A percentile compares a stretch with the other conserved stretches of the same genome.
These are phyloP conservation scores for Leptarthrus brevirostris DNA, from an alignment of 2,888 invertebrate genomes.

Conservation along the genomic window DNA sequence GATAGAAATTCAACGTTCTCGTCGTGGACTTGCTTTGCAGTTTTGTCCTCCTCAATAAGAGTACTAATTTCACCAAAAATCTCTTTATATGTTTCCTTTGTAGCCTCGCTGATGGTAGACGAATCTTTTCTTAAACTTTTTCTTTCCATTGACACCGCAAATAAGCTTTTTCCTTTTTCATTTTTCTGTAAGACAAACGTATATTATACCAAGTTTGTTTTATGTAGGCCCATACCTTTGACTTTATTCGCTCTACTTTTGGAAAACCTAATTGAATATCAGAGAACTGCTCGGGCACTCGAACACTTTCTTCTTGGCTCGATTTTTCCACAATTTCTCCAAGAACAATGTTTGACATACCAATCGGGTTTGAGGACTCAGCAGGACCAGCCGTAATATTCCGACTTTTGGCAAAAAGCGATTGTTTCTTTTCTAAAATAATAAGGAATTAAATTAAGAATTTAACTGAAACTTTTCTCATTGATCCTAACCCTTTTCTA, in stretches of 20 bases:
- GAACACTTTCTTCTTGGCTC: too few relatives aligned
- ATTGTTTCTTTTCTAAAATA: conserved; percentile 59
- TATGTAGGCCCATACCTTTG: conserved; percentile 16
- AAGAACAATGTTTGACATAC: conserved; percentile 61
- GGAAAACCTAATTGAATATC: conserved; percentile 60
- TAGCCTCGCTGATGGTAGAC: conserved; percentile 42
- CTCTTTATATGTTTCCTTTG: conserved; percentile 47
- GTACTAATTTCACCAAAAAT: conserved; percentile 56
- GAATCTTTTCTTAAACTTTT: conserved; percentile 53
- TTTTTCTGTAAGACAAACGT: conserved; percentile 32
- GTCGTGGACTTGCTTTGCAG: conserved; percentile 74
- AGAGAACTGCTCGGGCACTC: neutral
- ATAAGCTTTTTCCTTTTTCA: conserved; percentile 68
- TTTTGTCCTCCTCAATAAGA: conserved; percentile 67
- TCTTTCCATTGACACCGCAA: conserved; percentile 68
- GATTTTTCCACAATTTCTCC: conserved; percentile 71
- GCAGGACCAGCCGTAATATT: neutral
- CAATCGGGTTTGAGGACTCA: conserved; percentile 51
- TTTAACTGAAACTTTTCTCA: neutral
- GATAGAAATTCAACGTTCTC: conserved; percentile 78
- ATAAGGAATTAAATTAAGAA: neutral
- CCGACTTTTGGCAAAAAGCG: conserved; percentile 61
- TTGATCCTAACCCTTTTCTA: conserved; percentile 59
- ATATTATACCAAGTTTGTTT: neutral
- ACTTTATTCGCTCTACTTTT: conserved; percentile 47